Percentiles rank a stretch among this genome's conserved stretches.
Evolutionary conservation across 2,888 invertebrate genomes (phyloP).

Genomic region (Nycteola revayana): DNA sequence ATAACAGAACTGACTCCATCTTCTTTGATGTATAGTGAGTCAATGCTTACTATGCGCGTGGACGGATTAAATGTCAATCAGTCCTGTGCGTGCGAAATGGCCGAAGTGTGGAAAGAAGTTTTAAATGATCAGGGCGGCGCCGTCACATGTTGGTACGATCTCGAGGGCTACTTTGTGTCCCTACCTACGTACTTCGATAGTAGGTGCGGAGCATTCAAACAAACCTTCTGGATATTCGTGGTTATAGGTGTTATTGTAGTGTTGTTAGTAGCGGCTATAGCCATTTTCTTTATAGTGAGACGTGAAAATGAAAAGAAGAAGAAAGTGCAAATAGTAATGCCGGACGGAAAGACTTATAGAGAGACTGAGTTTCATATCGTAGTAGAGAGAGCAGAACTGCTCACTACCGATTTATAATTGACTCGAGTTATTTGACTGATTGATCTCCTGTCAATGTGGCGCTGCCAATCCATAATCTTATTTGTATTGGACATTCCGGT

Average conservation of each 20-base stretch:
- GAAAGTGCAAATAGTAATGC: slow-evolving; percentile 87
- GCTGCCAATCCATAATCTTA: slow-evolving; percentile 14
- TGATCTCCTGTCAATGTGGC: slow-evolving; percentile 35
- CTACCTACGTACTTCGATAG: slow-evolving; percentile 64
- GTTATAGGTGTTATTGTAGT: slow-evolving; percentile 72
- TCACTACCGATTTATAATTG: slow-evolving; percentile 88
- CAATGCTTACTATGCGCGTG: slow-evolving; percentile 79
- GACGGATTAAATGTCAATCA: slow-evolving; percentile 82
- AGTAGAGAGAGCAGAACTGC: slow-evolving; percentile 90
- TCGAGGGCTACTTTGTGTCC: slow-evolving; percentile 62
- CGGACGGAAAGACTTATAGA: slow-evolving; percentile 90
- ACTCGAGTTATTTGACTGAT: slow-evolving; percentile 12
- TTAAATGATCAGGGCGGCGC: slow-evolving; percentile 60
- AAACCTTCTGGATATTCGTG: slow-evolving; percentile 73
- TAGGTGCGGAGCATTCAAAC: slow-evolving; percentile 68
- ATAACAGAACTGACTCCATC: slow-evolving; percentile 78
- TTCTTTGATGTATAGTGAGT: slow-evolving; percentile 81
- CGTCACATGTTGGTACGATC: slow-evolving; percentile 65
- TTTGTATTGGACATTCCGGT: slow-evolving; percentile 31
- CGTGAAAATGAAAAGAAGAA: slow-evolving; percentile 80
- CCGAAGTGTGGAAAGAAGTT: slow-evolving; percentile 59
- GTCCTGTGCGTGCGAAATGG: slow-evolving; percentile 81
- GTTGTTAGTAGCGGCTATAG: slow-evolving; percentile 68
- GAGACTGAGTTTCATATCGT: slow-evolving; percentile 94
- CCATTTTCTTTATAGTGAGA: slow-evolving; percentile 69